phyloP scores from a whole-genome alignment of 2,113 vertebrate genomes.

The Mystacornis crossleyi region DNA sequence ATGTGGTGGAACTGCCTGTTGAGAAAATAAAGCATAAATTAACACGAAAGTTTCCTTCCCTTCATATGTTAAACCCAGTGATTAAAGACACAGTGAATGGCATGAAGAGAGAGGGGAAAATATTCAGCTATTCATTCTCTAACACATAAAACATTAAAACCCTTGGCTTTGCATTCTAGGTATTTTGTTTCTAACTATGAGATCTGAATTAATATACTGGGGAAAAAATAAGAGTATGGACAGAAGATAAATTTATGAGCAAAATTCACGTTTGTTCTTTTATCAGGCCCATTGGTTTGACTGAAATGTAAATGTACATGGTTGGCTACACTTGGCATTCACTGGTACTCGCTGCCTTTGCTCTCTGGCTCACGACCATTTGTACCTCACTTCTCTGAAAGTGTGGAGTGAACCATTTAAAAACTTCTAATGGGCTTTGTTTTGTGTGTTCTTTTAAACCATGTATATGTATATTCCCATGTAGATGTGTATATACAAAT shows the following conservation, averaged over 20 bases:
- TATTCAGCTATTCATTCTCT: neutral
- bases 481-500: rapidly evolving
- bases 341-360: neutral
- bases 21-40: neutral
- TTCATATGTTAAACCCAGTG: neutral
- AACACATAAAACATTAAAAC: neutral
- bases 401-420: neutral
- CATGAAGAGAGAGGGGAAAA: neutral
- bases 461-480: neutral
- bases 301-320: neutral
- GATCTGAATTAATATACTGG: neutral
- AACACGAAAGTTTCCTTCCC: neutral
- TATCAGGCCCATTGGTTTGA: neutral
- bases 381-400: neutral
- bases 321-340: neutral
- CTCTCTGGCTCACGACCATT: neutral
- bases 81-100: neutral
- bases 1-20: neutral
- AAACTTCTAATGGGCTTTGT: neutral
- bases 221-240: neutral
- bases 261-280: neutral
- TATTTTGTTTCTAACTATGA: neutral
- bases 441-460: neutral
- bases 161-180: neutral
- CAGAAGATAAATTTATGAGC: neutral